A percentile compares a stretch with the other conserved stretches of the same genome.
phyloP scores from a whole-genome alignment of 2,797 vertebrate genomes.

The Danio jaintianensis region DNA sequence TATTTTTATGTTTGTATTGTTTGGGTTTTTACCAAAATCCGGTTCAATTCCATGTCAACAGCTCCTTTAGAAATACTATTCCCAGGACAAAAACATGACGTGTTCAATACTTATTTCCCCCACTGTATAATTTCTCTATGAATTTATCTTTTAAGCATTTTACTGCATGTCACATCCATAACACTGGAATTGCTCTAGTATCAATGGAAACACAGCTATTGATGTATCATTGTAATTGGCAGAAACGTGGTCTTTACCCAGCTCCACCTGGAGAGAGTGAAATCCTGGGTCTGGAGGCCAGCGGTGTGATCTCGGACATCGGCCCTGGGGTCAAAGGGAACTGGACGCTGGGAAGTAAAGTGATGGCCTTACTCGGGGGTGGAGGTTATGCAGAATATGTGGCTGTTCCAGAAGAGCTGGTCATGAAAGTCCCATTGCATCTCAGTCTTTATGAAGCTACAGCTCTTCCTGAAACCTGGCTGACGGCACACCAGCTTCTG shows the following conservation, averaged over 20 bases:
- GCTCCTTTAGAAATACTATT: too few species aligned
- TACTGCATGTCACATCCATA: too few species aligned
- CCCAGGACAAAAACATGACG: too few species aligned
- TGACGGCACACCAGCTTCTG: slow-evolving; percentile 88
- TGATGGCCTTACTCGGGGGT: slow-evolving; percentile 85
- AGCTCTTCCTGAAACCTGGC: slow-evolving; percentile 87
- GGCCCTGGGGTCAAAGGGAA: slow-evolving; percentile 72
- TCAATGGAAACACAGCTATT: too few species aligned
- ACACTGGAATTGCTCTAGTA: too few species aligned
- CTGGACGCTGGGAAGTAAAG: slow-evolving; percentile 77
- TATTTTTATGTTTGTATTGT: too few species aligned
- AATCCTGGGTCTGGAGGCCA: slow-evolving; percentile 86
- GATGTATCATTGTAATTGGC: slow-evolving; percentile 8
- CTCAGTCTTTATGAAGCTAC: slow-evolving; percentile 81
- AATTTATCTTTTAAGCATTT: too few species aligned
- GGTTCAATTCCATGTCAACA: too few species aligned
- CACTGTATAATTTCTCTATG: too few species aligned
- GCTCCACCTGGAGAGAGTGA: slow-evolving; percentile 83
- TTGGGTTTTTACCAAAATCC: too few species aligned
- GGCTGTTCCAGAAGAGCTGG: slow-evolving; percentile 78
- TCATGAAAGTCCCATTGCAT: slow-evolving; percentile 79
- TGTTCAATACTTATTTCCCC: too few species aligned
- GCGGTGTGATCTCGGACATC: slow-evolving; percentile 76
- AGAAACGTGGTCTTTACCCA: slow-evolving; percentile 83
- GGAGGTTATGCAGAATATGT: slow-evolving; percentile 87